Evolutionary conservation across 2,113 vertebrate species (phyloP).

Genomic region (Aramus guarauna): DNA sequence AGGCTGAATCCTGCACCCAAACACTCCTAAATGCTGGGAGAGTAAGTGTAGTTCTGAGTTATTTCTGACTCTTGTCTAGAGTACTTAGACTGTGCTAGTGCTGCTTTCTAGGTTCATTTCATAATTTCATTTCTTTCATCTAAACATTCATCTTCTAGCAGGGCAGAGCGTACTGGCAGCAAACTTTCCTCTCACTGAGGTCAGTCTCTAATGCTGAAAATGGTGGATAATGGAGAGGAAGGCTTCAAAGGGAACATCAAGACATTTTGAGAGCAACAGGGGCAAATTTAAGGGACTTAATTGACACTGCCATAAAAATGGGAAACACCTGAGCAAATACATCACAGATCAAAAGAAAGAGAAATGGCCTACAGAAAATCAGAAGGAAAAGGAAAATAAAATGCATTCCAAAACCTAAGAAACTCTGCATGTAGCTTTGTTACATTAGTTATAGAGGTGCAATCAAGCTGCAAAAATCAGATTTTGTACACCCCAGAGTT

Average conservation of each 20-base stretch:
- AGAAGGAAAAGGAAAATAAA: background rate
- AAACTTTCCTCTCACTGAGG: background rate
- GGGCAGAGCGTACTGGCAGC: background rate
- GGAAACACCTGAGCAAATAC: conserved; percentile 72
- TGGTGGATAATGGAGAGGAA: conserved; percentile 49
- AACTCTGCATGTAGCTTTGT: background rate
- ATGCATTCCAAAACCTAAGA: background rate
- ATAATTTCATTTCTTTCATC: conserved; percentile 50
- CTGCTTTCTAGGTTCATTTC: conserved; percentile 1
- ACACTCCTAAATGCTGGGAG: background rate
- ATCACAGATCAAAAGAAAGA: conserved; percentile 54
- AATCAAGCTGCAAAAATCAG: conserved; percentile 27
- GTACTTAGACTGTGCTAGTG: background rate
- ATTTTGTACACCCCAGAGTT: background rate
- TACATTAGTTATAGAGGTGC: background rate
- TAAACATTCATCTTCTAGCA: background rate
- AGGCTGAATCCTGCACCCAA: background rate
- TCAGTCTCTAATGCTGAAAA: conserved; percentile 50
- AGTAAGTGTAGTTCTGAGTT: background rate
- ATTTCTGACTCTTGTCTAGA: background rate
- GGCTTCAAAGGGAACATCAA: conserved; percentile 65
- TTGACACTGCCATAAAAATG: conserved; percentile 65
- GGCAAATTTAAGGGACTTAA: conserved; percentile 59
- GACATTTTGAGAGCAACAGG: conserved; percentile 42
- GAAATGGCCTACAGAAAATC: conserved; percentile 37